Percentiles rank a stretch among this genome's conserved stretches.
Conservation (phyloP, 2,113 vertebrate species). For the Bambusicola thoracicus region DNA sequence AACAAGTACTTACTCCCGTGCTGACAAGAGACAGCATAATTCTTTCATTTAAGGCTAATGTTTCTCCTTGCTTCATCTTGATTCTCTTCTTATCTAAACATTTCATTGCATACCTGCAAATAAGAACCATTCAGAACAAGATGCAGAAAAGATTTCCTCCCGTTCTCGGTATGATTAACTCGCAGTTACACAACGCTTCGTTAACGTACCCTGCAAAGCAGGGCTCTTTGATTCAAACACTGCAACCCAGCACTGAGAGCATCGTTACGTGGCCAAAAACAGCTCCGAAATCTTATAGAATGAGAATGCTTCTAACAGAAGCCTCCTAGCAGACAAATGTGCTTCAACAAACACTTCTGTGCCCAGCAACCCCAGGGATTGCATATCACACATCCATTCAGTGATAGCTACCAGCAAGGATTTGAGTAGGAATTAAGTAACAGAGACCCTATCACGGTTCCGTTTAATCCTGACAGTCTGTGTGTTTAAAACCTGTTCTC, state of each 20-base stretch:
- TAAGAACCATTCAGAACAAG: neutral
- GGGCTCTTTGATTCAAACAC: neutral
- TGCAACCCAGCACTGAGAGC: neutral
- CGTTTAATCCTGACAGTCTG: neutral
- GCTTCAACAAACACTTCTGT: neutral
- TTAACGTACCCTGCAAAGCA: neutral
- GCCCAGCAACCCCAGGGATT: neutral
- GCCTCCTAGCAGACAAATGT: neutral
- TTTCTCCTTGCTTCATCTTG: conserved; percentile 99
- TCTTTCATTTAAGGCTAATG: conserved; percentile 94
- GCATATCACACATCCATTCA: neutral
- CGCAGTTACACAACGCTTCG: neutral
- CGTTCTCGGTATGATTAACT: neutral
- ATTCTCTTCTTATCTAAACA: conserved; percentile 99
- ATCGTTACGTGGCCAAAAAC: neutral
- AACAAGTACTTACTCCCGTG: conserved; percentile 89
- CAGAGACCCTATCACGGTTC: neutral
- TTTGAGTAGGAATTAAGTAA: neutral
- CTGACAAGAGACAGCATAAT: conserved; percentile 99
- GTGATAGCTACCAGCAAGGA: neutral
- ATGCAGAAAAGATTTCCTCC: neutral
- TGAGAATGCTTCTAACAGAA: neutral
- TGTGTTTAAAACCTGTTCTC: neutral
- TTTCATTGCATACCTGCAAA: conserved; percentile 96
- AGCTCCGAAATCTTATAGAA: neutral